Percentiles rank a stretch among this genome's conserved stretches.
Conservation (phyloP, 2,888 invertebrate species). For the Epistrophe eligans region DNA sequence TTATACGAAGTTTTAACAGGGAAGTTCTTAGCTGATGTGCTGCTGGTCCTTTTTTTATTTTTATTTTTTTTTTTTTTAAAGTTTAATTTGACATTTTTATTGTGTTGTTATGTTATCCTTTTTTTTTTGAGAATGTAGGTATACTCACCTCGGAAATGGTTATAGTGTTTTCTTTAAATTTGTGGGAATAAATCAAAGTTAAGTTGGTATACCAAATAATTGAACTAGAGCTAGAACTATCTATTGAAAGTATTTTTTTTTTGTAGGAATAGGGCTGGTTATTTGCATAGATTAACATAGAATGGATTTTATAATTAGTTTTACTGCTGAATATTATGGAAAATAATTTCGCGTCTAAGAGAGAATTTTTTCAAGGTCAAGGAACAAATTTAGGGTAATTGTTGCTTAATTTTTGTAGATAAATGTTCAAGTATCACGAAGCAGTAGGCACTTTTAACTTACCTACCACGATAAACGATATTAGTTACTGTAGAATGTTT, state of each 20-base stretch:
- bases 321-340: not conserved
- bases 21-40: not conserved
- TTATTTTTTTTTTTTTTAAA: conserved; percentile 35
- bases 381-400: not conserved
- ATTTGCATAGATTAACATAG: conserved; percentile 5
- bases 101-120: conserved; percentile 7
- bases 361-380: not conserved
- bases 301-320: conserved; percentile 8
- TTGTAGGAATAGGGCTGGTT: not conserved
- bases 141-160: not conserved
- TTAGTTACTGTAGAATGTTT: too few relatives aligned
- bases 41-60: conserved; percentile 1
- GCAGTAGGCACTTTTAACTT: not conserved
- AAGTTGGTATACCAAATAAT: not conserved
- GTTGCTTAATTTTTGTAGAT: not conserved
- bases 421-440: not conserved
- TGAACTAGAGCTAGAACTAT: not conserved
- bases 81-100: conserved; percentile 51
- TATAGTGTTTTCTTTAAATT: not conserved
- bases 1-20: conserved; percentile 1
- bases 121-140: not conserved
- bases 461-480: too few relatives aligned
- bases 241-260: not conserved
- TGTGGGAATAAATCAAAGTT: not conserved
- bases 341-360: not conserved